Evolutionary conservation across 2,888 invertebrate genomes (phyloP).

Genomic region (Eristalinus sepulchralis): DNA sequence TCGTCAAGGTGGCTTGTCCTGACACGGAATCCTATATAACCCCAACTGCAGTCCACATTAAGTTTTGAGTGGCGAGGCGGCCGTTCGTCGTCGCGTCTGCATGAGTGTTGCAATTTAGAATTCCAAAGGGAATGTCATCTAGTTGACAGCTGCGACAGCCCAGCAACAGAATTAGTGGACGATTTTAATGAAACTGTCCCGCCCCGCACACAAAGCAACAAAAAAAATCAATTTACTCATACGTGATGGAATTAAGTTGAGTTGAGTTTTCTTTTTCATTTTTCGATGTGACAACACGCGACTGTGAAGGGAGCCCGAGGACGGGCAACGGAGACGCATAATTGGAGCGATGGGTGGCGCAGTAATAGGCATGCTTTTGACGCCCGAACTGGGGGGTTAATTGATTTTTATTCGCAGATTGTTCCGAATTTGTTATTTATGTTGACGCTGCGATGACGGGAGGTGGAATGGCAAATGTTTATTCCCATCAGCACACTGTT

Average conservation of each 20-base stretch:
- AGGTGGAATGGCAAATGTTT: neutral
- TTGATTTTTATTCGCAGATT: conserved; percentile 30
- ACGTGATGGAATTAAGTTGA: neutral
- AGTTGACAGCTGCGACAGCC: neutral
- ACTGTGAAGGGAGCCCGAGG: neutral
- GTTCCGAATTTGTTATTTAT: conserved; percentile 10
- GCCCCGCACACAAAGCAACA: neutral
- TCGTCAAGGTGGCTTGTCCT: neutral
- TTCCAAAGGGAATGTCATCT: neutral
- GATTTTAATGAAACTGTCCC: neutral
- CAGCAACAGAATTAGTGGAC: neutral
- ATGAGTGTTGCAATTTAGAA: neutral
- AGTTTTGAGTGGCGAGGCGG: neutral
- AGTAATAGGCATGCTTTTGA: neutral
- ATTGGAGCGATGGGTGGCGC: neutral
- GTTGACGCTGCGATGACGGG: neutral
- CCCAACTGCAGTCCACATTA: neutral
- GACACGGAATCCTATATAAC: neutral
- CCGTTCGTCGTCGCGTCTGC: neutral
- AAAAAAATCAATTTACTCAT: neutral
- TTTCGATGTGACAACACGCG: neutral
- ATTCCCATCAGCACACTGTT: neutral
- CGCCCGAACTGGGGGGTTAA: conserved; percentile 7
- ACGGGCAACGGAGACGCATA: neutral
- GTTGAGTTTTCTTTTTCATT: neutral